Conservation (phyloP, 2,888 invertebrate species). For the Mythimna ferrago region DNA sequence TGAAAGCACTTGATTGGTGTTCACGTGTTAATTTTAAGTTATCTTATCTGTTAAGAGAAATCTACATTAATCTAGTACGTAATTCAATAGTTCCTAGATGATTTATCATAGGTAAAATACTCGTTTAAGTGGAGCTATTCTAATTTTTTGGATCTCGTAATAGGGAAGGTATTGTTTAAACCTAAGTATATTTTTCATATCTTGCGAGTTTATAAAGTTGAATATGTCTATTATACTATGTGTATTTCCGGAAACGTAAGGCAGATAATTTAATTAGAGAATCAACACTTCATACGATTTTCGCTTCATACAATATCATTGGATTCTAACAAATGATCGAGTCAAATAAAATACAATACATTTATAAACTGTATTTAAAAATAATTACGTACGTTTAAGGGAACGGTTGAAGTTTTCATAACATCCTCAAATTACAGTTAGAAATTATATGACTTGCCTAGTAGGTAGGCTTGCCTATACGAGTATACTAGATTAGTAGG, state of each 20-base stretch:
- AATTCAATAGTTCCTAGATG: constrained; percentile 9
- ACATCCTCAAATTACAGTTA: no score
- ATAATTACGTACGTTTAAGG: no score
- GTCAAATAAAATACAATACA: no score
- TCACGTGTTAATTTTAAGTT: constrained; percentile 23
- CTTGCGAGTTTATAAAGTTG: background rate
- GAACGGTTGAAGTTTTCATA: no score
- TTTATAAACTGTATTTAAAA: no score
- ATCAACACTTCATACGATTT: background rate
- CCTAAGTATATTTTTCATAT: no score
- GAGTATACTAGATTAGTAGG: no score
- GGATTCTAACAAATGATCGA: no score
- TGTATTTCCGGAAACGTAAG: background rate
- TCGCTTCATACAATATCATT: no score
- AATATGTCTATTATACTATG: background rate
- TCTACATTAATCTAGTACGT: constrained; percentile 1
- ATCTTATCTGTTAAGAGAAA: constrained; percentile 27
- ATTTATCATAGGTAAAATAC: constrained; percentile 18
- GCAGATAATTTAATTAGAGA: no score
- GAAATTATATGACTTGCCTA: no score
- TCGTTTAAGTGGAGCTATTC: background rate
- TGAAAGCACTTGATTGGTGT: constrained; percentile 26
- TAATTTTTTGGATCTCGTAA: background rate
- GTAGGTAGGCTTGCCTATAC: no score
- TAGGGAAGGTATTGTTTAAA: background rate